Evolutionary conservation across 2,113 vertebrate genomes (phyloP), one percentile per base, ranked within the genome.

Genomic region (Psittacus erithacus): DNA sequence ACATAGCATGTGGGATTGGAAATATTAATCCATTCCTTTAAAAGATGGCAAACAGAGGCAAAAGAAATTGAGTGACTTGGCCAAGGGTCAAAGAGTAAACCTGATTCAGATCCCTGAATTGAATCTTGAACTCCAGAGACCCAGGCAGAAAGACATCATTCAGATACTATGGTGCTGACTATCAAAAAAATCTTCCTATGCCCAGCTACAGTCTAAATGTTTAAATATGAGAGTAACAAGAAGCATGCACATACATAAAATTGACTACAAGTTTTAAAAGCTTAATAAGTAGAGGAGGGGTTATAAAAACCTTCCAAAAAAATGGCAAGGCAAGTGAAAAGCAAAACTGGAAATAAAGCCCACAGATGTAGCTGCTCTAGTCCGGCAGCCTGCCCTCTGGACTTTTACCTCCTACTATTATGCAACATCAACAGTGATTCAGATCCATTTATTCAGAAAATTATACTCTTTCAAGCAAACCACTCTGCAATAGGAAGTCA

Each of bases 1-100:
- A 97, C 95, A 95, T 79, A 93, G 91, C 93, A 95, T 93, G 78
- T 94, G 86, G 92, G 88, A 80, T 8, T 92, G 88, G 88, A 96
- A 94, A 95, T 82, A 78, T 57, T 85, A 88, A 81, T 92, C 91
- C 78, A 35, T 85, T 91, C 83, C 55, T 39, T 91, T 60, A 71
- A 77, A 96, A 91, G 57, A 97, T 67, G 93, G 93, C 83, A 95
- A 97, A 90, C 80, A 80, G 86, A 95, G 59, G 91, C 78, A 94
- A 88, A 86, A 77, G 65, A 89, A 92, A 93, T 62, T 12, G 52
- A 95, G 35, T 62, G 69, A 78, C 81, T 92, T 93, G 90, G 91
- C 93, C 67, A 62, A 67, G 69, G 81, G 73, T 91, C 83, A 94
- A 82, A 79, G 52, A 92, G 18, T 27, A 93, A 88, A 94, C 11